Conservation (phyloP, 2,113 vertebrate species). For the Cardinalis cardinalis region DNA sequence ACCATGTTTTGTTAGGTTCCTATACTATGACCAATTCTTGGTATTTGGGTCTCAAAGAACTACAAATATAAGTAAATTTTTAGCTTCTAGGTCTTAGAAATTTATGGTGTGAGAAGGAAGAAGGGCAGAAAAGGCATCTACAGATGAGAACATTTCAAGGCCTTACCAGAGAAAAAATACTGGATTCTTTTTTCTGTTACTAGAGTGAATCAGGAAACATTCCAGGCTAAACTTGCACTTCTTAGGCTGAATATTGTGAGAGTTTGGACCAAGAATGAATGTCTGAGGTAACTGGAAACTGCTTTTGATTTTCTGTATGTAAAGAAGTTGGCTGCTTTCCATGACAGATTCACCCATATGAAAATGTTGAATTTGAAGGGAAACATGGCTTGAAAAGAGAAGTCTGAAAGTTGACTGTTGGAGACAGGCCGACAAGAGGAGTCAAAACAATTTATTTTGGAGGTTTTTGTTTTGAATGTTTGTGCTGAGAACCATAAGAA, state of each 20-base stretch:
- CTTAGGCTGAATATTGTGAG: background rate
- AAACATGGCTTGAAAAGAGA: background rate
- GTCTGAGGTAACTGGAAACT: background rate
- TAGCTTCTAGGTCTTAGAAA: background rate
- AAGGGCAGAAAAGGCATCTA: background rate
- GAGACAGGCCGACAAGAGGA: background rate
- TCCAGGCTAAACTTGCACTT: background rate
- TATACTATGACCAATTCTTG: background rate
- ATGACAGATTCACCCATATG: background rate
- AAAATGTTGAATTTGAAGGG: background rate
- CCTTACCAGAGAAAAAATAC: background rate
- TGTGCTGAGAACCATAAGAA: background rate
- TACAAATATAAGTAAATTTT: background rate
- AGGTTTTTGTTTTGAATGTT: background rate
- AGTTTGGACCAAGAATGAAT: background rate
- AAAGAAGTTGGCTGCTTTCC: background rate
- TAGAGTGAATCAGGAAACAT: background rate
- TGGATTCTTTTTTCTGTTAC: background rate
- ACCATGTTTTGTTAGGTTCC: background rate
- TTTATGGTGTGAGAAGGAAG: background rate
- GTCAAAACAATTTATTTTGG: background rate
- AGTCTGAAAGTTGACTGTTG: background rate
- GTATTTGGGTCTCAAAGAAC: background rate
- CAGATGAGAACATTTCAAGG: background rate
- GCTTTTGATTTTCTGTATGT: background rate